These are phyloP conservation scores for Pogonus chalceus DNA, from an alignment of 1,140 invertebrate genomes.

Conservation along the genomic window DNA sequence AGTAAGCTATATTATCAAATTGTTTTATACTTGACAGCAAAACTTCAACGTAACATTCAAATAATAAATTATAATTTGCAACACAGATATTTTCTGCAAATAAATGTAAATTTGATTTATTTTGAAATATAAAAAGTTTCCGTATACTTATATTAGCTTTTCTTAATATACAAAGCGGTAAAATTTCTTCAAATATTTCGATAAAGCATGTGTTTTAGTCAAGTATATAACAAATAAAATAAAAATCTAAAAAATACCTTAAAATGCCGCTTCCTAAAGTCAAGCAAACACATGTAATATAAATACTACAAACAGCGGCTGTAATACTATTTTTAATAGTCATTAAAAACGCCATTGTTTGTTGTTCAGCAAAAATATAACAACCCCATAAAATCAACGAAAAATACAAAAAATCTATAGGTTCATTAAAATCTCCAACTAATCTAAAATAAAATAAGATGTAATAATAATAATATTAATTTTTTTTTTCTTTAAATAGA, in stretches of 20 bases:
- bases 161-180: too few relatives aligned
- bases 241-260: slow-evolving; percentile 45
- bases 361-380: slow-evolving; percentile 73
- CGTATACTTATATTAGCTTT: too few relatives aligned
- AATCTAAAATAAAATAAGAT: slow-evolving; percentile 30
- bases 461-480: background rate
- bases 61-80: too few relatives aligned
- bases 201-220: too few relatives aligned
- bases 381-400: slow-evolving; percentile 64
- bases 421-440: slow-evolving; percentile 38
- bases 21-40: too few relatives aligned
- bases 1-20: too few relatives aligned
- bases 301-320: slow-evolving; percentile 64
- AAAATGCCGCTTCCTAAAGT: slow-evolving; percentile 69
- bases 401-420: slow-evolving; percentile 46
- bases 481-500: slow-evolving; percentile 9
- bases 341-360: slow-evolving; percentile 71
- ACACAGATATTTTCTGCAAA: background rate
- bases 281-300: slow-evolving; percentile 61
- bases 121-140: background rate
- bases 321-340: slow-evolving; percentile 66
- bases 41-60: too few relatives aligned
- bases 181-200: too few relatives aligned
- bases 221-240: too few relatives aligned
- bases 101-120: background rate